Evolutionary conservation across 2,113 vertebrate species (phyloP).

Genomic region (Otolemur garnettii): DNA sequence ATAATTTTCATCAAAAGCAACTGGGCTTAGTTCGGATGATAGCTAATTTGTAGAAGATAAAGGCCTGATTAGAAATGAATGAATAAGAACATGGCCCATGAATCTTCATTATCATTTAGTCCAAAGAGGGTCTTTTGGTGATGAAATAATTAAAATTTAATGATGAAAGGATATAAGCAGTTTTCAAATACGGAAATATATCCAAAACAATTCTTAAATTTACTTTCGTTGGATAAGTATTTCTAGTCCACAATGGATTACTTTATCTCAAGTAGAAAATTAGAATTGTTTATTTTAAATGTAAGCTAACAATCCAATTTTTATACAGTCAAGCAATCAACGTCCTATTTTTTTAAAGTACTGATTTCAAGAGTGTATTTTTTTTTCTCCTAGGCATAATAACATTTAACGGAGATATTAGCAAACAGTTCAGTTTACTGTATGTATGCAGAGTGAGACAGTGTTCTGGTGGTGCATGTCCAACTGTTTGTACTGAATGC

Average conservation of each 20-base stretch:
- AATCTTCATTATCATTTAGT: slow-evolving; percentile 34
- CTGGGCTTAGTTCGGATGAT: not conserved
- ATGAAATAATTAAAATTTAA: slow-evolving; percentile 2
- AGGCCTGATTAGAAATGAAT: not conserved
- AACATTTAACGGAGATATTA: slow-evolving; percentile 52
- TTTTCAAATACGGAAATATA: slow-evolving; percentile 40
- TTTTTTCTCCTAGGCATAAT: slow-evolving; percentile 24
- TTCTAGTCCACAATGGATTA: slow-evolving; percentile 42
- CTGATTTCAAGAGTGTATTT: slow-evolving; percentile 28
- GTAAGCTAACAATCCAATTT: slow-evolving; percentile 67
- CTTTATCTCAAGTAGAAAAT: slow-evolving; percentile 48
- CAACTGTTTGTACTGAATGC: slow-evolving; percentile 74
- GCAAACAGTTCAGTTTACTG: slow-evolving; percentile 44
- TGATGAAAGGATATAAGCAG: slow-evolving; percentile 8
- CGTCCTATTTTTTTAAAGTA: slow-evolving; percentile 41
- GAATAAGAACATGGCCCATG: not conserved
- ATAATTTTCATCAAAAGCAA: slow-evolving; percentile 46
- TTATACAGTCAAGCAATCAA: slow-evolving; percentile 68
- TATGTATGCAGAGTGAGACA: not conserved
- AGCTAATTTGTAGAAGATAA: slow-evolving; percentile 32
- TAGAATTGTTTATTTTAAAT: slow-evolving; percentile 70
- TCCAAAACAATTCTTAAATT: slow-evolving; percentile 49
- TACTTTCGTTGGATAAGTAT: slow-evolving; percentile 58
- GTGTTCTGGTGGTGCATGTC: slow-evolving; percentile 51
- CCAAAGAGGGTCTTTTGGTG: not conserved